Conservation (phyloP, 2,888 invertebrate species). For the Cataglyphis rosenhaueri region DNA sequence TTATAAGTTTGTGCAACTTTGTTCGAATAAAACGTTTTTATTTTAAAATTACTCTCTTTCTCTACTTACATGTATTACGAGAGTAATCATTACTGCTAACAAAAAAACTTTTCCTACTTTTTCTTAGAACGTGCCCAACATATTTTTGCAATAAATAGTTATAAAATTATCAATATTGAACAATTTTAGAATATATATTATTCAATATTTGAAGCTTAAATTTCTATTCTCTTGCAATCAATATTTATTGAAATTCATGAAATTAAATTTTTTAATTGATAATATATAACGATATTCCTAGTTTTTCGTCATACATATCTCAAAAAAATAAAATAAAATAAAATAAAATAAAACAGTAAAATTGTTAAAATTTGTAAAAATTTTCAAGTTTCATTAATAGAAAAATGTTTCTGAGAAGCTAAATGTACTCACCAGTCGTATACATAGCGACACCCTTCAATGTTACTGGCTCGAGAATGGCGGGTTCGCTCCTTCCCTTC, state of each 20-base stretch:
- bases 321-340: background rate
- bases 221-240: background rate
- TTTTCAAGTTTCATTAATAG: background rate
- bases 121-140: background rate
- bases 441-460: constrained; percentile 95
- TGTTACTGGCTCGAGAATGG: constrained; percentile 93
- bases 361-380: background rate
- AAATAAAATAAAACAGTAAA: background rate
- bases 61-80: constrained; percentile 61
- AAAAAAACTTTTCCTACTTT: constrained; percentile 66
- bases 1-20: constrained; percentile 39
- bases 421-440: constrained; percentile 89
- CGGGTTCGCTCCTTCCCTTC: constrained; percentile 94
- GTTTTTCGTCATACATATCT: background rate
- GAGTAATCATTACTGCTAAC: constrained; percentile 69
- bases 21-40: constrained; percentile 49
- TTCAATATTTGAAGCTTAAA: background rate
- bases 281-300: background rate
- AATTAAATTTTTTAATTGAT: background rate
- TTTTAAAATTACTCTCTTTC: constrained; percentile 15
- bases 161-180: constrained; percentile 29
- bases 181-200: background rate
- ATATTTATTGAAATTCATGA: background rate
- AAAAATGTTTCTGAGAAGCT: background rate
- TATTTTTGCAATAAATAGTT: constrained; percentile 26